Percentiles rank a stretch among this genome's conserved stretches.
These are phyloP conservation scores for Sebastes alutus DNA, from an alignment of 2,797 vertebrate genomes.

Conservation along the genomic window DNA sequence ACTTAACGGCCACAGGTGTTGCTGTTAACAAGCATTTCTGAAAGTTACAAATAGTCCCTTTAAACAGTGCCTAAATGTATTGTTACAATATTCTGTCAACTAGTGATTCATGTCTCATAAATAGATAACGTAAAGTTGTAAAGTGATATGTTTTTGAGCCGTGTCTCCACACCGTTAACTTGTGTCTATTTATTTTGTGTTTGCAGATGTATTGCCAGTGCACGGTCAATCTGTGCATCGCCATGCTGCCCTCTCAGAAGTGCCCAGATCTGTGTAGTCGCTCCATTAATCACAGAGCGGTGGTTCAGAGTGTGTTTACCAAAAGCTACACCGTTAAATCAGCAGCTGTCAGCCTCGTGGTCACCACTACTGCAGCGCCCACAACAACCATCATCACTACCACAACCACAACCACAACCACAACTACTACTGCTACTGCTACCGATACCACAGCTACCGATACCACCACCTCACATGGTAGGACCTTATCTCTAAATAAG, in stretches of 20 bases:
- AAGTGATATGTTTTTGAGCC: not conserved
- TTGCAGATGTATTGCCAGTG: conserved; percentile 75
- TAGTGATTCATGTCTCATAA: not conserved
- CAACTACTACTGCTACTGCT: not conserved
- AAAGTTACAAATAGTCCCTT: not conserved
- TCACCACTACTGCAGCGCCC: not conserved
- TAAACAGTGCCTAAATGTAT: not conserved
- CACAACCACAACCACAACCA: not conserved
- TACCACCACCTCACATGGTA: conserved; percentile 50
- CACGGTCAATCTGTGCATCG: conserved; percentile 70
- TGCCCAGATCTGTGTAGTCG: conserved; percentile 64
- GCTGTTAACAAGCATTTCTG: too few species aligned
- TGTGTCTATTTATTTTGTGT: not conserved
- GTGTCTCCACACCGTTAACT: not conserved
- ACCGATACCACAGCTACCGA: not conserved
- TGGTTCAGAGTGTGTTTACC: conserved; percentile 52
- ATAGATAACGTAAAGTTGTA: not conserved
- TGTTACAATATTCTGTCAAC: not conserved
- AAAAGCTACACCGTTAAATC: conserved; percentile 58
- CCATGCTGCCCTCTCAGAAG: conserved; percentile 46
- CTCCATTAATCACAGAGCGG: fast-evolving
- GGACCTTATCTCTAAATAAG: not conserved
- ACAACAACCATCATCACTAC: not conserved
- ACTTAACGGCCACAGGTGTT: too few species aligned
- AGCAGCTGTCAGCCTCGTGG: conserved; percentile 52